phyloP scores from a whole-genome alignment of 1,140 invertebrate genomes.

The Telenomus remus region DNA sequence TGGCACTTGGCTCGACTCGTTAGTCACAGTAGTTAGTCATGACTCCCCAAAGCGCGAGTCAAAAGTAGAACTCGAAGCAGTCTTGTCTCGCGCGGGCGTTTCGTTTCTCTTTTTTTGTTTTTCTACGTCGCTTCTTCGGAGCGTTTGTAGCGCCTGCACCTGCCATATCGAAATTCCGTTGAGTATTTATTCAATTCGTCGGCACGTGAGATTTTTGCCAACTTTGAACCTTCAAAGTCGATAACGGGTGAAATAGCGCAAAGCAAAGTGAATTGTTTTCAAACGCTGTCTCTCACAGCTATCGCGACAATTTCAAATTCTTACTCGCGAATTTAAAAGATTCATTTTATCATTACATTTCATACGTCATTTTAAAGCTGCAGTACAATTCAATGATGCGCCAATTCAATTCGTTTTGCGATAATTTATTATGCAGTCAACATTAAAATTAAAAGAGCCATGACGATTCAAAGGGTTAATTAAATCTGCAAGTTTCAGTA shows the following conservation, averaged over 20 bases:
- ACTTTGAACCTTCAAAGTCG: slow-evolving; percentile 18
- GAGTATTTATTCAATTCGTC: slow-evolving; percentile 39
- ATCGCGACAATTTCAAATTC: not conserved
- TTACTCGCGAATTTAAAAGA: not conserved
- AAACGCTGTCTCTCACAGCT: slow-evolving; percentile 7
- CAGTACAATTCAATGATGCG: no score
- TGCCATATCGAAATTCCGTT: slow-evolving; percentile 36
- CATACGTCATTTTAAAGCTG: not conserved
- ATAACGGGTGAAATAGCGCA: slow-evolving; percentile 13
- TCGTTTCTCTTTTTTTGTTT: slow-evolving; percentile 46
- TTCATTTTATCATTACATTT: not conserved
- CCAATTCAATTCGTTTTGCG: no score
- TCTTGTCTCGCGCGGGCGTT: slow-evolving; percentile 22
- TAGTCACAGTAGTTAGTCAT: slow-evolving; percentile 71
- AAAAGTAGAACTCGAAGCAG: slow-evolving; percentile 21
- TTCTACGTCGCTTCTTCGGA: slow-evolving; percentile 36
- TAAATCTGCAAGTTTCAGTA: not conserved
- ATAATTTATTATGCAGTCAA: no score
- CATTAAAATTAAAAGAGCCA: no score
- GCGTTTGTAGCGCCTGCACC: slow-evolving; percentile 20
- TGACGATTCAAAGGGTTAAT: no score
- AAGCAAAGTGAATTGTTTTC: slow-evolving; percentile 24
- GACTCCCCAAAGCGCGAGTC: slow-evolving; percentile 40
- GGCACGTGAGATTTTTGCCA: slow-evolving; percentile 46
- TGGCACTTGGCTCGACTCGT: slow-evolving; percentile 69